Evolutionary conservation across 2,888 invertebrate genomes (phyloP).

Genomic region (Rhodophaea formosa): DNA sequence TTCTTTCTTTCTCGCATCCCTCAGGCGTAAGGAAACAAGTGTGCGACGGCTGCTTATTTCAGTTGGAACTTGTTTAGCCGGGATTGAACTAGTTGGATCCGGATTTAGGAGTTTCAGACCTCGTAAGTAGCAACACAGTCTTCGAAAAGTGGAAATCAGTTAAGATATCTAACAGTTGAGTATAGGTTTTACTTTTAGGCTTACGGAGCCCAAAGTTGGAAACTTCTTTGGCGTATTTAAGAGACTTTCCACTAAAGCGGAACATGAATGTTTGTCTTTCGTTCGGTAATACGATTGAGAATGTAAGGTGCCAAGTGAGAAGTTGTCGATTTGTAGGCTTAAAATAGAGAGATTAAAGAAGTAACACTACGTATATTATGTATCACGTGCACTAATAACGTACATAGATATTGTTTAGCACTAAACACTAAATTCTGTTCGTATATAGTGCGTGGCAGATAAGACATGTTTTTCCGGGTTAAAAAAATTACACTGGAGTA

Average conservation of each 20-base stretch:
- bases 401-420: too few species aligned
- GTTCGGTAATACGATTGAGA: constrained; percentile 31
- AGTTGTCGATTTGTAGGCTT: neutral
- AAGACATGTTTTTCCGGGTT: too few species aligned
- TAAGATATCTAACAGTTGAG: constrained; percentile 37
- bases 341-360: neutral
- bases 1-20: constrained; percentile 57
- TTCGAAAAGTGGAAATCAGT: constrained; percentile 42
- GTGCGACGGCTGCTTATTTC: constrained; percentile 67
- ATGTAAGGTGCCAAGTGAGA: constrained; percentile 53
- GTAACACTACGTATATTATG: neutral
- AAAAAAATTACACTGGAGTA: too few species aligned
- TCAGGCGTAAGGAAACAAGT: constrained; percentile 63
- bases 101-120: constrained; percentile 58
- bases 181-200: constrained; percentile 28
- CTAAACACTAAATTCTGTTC: too few species aligned
- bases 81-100: constrained; percentile 63
- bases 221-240: constrained; percentile 22
- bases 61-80: constrained; percentile 68
- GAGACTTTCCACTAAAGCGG: constrained; percentile 19
- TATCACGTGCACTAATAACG: too few species aligned
- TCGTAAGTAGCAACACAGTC: constrained; percentile 47
- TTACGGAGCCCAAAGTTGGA: constrained; percentile 24
- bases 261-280: constrained; percentile 13
- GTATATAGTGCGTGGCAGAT: too few species aligned